These are phyloP conservation scores for Siniperca undulata DNA, from an alignment of 2,797 vertebrate species.

Conservation along the genomic window DNA sequence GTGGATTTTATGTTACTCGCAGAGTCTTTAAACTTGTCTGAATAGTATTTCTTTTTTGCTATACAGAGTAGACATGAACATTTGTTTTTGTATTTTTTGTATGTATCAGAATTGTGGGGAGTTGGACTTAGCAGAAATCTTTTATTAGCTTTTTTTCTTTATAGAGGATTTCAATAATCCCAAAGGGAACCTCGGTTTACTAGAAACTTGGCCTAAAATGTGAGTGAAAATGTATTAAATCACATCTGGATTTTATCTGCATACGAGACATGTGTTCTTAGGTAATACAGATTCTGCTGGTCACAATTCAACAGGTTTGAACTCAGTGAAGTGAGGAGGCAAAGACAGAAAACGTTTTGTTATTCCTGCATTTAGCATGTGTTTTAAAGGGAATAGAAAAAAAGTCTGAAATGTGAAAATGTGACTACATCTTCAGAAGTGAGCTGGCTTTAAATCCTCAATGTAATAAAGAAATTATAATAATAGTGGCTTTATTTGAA, in stretches of 20 bases:
- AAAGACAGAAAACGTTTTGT: neutral
- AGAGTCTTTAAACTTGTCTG: too few species aligned
- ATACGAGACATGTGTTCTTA: neutral
- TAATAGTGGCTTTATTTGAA: neutral
- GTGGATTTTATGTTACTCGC: too few species aligned
- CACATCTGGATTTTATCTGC: neutral
- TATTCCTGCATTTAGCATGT: neutral
- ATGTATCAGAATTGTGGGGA: too few species aligned
- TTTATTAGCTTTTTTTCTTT: too few species aligned
- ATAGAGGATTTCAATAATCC: too few species aligned
- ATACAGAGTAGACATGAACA: too few species aligned
- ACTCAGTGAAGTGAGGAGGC: too few species aligned
- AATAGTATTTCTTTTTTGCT: too few species aligned
- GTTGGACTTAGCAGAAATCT: too few species aligned
- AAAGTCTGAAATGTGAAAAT: neutral
- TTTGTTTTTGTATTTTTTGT: too few species aligned
- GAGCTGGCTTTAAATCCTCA: neutral
- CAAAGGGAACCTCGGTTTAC: too few species aligned
- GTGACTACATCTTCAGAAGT: neutral
- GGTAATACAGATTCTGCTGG: neutral
- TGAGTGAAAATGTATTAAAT: neutral
- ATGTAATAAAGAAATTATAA: neutral
- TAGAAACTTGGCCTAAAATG: too few species aligned
- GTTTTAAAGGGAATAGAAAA: neutral
- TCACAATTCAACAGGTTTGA: neutral